phyloP scores from a whole-genome alignment of 2,113 vertebrate genomes.

The Junco hyemalis region DNA sequence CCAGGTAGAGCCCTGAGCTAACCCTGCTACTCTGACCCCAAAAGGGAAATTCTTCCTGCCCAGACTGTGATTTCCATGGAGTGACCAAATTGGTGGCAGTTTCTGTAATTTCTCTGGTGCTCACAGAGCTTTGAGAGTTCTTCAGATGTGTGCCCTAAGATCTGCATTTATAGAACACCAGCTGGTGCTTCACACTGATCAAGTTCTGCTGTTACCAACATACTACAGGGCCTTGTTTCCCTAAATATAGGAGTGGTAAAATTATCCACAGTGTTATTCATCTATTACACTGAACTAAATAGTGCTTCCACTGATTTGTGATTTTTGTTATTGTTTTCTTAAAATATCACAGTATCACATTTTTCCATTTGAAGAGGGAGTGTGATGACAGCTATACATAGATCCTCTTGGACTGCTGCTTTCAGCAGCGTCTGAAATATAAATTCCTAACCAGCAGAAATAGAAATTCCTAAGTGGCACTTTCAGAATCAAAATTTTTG shows the following conservation, averaged over 20 bases:
- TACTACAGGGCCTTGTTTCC: conserved; percentile 9
- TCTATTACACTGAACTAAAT: conserved; percentile 24
- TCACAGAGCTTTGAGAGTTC: background rate
- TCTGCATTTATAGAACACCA: conserved; percentile 61
- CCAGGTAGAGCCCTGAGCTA: background rate
- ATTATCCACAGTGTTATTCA: conserved; percentile 34
- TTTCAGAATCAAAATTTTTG: background rate
- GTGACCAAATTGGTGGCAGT: background rate
- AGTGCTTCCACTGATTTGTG: conserved; percentile 42
- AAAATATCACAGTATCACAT: conserved; percentile 4
- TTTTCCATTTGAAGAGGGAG: background rate
- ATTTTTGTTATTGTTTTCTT: conserved; percentile 56
- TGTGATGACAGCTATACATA: conserved; percentile 43
- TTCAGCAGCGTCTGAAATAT: conserved; percentile 20
- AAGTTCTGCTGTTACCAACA: conserved; percentile 30
- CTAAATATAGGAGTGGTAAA: conserved; percentile 57
- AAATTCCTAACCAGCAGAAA: conserved; percentile 8
- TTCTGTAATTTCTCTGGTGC: background rate
- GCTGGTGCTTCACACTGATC: conserved; percentile 33
- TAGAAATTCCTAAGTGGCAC: background rate
- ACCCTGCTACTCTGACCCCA: background rate
- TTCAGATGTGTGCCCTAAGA: conserved; percentile 21
- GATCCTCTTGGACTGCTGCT: background rate
- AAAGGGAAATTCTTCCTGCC: background rate
- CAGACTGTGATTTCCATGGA: background rate